Percentiles rank a stretch among this genome's conserved stretches.
Conservation (phyloP, 1,140 invertebrate genomes). For the Hetaerina americana region DNA sequence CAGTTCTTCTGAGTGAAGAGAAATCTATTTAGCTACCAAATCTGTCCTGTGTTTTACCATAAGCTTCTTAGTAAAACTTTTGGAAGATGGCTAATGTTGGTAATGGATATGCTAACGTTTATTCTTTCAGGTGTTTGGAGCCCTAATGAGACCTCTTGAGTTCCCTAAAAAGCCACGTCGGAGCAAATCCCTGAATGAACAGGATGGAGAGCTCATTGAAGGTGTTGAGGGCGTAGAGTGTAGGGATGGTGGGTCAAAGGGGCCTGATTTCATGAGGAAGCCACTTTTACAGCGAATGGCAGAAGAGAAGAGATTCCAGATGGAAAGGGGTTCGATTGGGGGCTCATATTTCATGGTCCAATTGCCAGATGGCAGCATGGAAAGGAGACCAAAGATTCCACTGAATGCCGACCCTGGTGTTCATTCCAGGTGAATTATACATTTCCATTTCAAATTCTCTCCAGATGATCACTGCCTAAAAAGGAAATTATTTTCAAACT, state of each 20-base stretch:
- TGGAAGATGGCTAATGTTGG: neutral
- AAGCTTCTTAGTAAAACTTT: neutral
- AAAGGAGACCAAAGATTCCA: conserved; percentile 69
- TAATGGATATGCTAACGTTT: conserved; percentile 5
- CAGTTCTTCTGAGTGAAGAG: neutral
- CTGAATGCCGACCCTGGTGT: conserved; percentile 82
- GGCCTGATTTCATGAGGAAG: conserved; percentile 56
- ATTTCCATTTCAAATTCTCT: too few relatives aligned
- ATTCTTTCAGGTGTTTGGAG: conserved; percentile 59
- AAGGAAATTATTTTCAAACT: too few relatives aligned
- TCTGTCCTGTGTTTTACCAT: neutral
- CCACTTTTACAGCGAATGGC: conserved; percentile 77
- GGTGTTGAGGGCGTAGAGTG: conserved; percentile 14
- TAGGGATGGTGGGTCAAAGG: neutral
- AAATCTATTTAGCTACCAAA: neutral
- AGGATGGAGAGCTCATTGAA: conserved; percentile 18
- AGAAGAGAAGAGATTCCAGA: conserved; percentile 75
- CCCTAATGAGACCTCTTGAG: conserved; percentile 85
- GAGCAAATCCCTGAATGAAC: neutral
- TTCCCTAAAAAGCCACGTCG: conserved; percentile 60
- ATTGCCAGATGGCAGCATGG: conserved; percentile 76
- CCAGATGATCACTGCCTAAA: too few relatives aligned
- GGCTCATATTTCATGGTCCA: conserved; percentile 84
- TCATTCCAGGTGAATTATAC: conserved; percentile 46
- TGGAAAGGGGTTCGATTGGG: conserved; percentile 75